A percentile compares a stretch with the other conserved stretches of the same genome.
These are phyloP conservation scores for Ailurus styani DNA, from an alignment of 2,113 vertebrate species.

Conservation along the genomic window DNA sequence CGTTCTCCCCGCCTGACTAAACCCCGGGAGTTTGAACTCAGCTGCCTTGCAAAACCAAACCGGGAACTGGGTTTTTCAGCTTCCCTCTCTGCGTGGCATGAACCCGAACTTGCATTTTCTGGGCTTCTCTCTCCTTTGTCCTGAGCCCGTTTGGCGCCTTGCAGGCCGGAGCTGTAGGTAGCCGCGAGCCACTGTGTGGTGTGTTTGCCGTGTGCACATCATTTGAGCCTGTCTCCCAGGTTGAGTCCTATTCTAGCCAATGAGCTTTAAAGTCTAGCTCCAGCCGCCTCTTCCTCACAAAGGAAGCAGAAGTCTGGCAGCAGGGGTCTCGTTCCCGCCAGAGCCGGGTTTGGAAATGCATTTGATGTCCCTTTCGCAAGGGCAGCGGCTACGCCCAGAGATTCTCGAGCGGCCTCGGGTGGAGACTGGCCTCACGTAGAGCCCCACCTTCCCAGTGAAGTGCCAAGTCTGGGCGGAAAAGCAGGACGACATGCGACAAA, in stretches of 20 bases:
- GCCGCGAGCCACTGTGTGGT: constrained; percentile 39
- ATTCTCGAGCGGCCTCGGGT: fast-evolving
- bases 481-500: background rate
- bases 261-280: constrained; percentile 70
- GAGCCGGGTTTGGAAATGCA: constrained; percentile 42
- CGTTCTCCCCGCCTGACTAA: constrained; percentile 78
- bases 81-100: constrained; percentile 73
- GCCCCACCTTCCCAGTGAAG: background rate
- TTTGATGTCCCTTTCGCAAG: constrained; percentile 30
- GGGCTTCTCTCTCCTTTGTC: constrained; percentile 70
- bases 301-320: constrained; percentile 68
- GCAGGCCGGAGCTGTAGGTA: constrained; percentile 64
- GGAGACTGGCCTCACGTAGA: background rate
- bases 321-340: constrained; percentile 22
- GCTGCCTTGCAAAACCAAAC: constrained; percentile 63
- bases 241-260: constrained; percentile 59
- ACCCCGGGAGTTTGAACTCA: constrained; percentile 73
- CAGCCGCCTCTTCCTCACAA: constrained; percentile 43
- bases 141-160: constrained; percentile 48
- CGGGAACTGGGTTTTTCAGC: constrained; percentile 69
- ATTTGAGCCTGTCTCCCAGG: constrained; percentile 32
- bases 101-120: constrained; percentile 69
- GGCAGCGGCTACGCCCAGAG: background rate
- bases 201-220: constrained; percentile 15
- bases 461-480: background rate